Base-by-base conservation (phyloP, 2,113 vertebrate species). In the Prietella phreatophila region DNA sequence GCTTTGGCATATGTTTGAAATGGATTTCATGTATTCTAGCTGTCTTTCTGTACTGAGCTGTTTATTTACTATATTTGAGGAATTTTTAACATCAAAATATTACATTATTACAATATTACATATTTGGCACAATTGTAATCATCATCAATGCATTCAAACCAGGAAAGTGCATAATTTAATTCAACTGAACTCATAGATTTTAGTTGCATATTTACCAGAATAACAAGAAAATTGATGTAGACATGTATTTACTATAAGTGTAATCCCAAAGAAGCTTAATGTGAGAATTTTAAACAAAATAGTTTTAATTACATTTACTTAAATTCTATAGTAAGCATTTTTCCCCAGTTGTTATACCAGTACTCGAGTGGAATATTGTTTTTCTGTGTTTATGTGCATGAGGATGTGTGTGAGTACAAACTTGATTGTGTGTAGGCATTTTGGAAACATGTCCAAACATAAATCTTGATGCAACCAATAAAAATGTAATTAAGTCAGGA, bases 381-480 rank as follows among this genome's bases (percentile, higher is more conserved):
- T n/a, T 19, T 4, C 3, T 83, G 76, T 79, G 25, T 53, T 50
- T n/a, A 50, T n/a, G 76, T 79, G 76, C 17, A 30, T 13, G 42
- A 47, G 9, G 25, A 5, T 50, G 25, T 27, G 9, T 58, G 67
- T 25, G 15, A 73, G 3, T 55, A n/a, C 27, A 79, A 27, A 1
- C 42, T 50, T 4, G 11, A 50, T n/a, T 73, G 30, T 71, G 42
- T 15, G 15, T 84, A 10, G 25, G 17, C 47, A 17, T 85, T 85
- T 67, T 75, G 67, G 20, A 42, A 39, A 42, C 69, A 36, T 75
- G 69, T 75, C 84, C 60, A 25, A 56, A 65, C 25, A 79, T 53
- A 89, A 81, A 36, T 55, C 61, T 85, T 50, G 2, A 61, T 79
- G 63, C 85, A 67, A 63, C 53, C n/a, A 2, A 53, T 71, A 76